Conservation (phyloP, 2,113 vertebrate genomes). For the Melospiza melodia region DNA sequence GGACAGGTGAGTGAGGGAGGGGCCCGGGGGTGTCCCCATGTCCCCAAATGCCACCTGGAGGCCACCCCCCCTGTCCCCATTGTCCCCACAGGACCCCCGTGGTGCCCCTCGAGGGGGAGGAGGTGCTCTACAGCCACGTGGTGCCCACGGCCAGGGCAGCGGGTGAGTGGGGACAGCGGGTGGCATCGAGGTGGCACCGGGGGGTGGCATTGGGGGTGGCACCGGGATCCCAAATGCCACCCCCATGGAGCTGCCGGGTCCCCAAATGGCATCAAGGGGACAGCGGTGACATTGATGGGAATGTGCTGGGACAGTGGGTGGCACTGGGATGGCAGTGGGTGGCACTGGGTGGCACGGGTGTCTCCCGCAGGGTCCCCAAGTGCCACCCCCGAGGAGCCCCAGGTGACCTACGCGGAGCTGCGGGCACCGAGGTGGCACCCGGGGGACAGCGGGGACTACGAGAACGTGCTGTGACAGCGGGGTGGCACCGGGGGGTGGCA, state of each 20-base stretch:
- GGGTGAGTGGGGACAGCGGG: not conserved
- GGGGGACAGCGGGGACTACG: not conserved
- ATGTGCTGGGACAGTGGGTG: not conserved
- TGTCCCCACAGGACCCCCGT: not conserved
- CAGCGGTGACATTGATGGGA: not conserved
- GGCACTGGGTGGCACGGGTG: not conserved
- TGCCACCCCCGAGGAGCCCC: not conserved
- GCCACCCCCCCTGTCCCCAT: not conserved
- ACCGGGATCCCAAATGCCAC: not conserved
- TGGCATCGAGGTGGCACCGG: not conserved
- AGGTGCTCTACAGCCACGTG: not conserved
- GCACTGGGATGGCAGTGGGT: no score
- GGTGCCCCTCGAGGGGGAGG: not conserved
- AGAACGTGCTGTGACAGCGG: not conserved
- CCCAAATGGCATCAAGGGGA: not conserved
- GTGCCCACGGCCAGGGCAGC: not conserved
- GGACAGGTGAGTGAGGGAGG: not conserved
- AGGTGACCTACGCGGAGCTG: not conserved
- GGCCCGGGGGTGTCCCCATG: not conserved
- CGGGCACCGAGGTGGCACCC: not conserved
- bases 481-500: not conserved
- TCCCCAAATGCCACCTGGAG: not conserved
- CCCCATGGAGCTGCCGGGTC: not conserved
- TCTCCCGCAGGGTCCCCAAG: not conserved
- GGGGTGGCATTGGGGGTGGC: not conserved